Conservation (phyloP, 2,113 vertebrate species). For the Heterotilapia buettikoferi region DNA sequence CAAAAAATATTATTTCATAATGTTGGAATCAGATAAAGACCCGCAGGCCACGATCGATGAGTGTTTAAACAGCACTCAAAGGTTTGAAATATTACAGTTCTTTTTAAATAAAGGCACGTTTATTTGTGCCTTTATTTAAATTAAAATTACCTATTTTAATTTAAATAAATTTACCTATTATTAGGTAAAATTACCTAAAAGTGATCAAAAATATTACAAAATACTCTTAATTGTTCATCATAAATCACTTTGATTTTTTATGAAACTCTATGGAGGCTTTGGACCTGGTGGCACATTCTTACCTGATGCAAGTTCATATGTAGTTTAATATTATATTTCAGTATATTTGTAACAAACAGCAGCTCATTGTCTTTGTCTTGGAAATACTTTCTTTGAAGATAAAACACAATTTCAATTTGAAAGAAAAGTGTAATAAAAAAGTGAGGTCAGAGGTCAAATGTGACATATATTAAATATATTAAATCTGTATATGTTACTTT, state of each 20-base stretch:
- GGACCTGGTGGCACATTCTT: background rate
- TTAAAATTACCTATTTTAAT: too few species aligned
- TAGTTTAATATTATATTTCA: background rate
- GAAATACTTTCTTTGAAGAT: background rate
- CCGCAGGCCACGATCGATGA: background rate
- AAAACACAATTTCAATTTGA: background rate
- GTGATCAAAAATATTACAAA: background rate
- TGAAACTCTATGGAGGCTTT: background rate
- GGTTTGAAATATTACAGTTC: fast-evolving
- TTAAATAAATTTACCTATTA: too few species aligned
- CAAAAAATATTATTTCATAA: background rate
- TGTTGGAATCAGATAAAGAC: background rate
- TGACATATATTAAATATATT: background rate
- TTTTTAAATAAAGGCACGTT: background rate
- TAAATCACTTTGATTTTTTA: background rate
- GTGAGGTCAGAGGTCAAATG: background rate
- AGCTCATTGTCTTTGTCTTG: background rate
- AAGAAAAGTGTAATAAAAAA: background rate
- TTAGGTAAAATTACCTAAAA: background rate
- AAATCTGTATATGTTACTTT: background rate
- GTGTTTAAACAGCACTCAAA: fast-evolving
- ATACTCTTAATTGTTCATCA: background rate
- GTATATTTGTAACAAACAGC: background rate
- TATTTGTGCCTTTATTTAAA: too few species aligned
- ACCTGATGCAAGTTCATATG: background rate